These are phyloP conservation scores for Cistogaster globosa DNA, from an alignment of 2,888 invertebrate species.

Conservation along the genomic window DNA sequence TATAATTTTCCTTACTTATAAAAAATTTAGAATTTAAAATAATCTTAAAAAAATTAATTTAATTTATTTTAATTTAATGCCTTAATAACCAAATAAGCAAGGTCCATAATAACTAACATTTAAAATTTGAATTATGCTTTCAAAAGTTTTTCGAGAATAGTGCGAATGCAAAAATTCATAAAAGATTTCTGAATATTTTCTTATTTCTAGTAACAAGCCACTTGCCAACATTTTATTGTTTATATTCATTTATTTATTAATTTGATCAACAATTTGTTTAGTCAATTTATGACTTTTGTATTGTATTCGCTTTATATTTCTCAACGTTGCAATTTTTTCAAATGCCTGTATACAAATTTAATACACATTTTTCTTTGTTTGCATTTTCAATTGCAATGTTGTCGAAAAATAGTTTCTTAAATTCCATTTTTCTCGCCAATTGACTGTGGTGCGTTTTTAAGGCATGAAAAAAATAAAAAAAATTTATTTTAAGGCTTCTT, in stretches of 20 bases:
- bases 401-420: constrained; percentile 25
- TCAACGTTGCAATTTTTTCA: constrained; percentile 20
- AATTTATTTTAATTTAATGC: no score
- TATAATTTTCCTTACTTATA: no score
- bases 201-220: constrained; percentile 24
- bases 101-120: no score
- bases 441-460: not conserved
- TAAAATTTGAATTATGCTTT: no score
- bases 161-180: not conserved
- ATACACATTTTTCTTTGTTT: not conserved
- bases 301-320: constrained; percentile 12
- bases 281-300: constrained; percentile 17
- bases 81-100: no score
- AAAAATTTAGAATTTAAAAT: no score
- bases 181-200: constrained; percentile 28
- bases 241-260: constrained; percentile 44
- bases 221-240: constrained; percentile 30
- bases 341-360: not conserved
- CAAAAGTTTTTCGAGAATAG: no score
- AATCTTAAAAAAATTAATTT: no score
- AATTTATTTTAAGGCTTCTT: constrained; percentile 6
- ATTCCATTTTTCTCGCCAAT: constrained; percentile 35
- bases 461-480: not conserved
- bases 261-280: constrained; percentile 31
- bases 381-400: constrained; percentile 43